Evolutionary conservation across 2,888 invertebrate species (phyloP), one percentile per base, ranked within the genome.

Genomic region (Spatulosminthurus flaviceps): DNA sequence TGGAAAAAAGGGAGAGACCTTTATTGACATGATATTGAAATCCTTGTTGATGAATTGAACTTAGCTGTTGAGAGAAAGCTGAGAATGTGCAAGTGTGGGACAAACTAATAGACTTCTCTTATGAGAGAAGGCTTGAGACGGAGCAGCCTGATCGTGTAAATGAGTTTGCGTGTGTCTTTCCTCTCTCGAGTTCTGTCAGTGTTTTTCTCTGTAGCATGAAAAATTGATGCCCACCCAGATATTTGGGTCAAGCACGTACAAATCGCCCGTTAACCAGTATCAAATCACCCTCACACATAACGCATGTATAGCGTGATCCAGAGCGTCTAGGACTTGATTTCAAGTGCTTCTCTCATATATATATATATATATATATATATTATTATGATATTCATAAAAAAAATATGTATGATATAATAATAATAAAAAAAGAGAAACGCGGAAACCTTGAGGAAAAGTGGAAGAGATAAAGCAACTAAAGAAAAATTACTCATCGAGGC

Each of bases 161-260:
- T 78, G 72, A 60, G 60, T 29, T 51, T 60, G 61, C 60, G 64
- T 51, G 67, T 78, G 43, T 73, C 73, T 43, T 19, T 22, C 24
- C 64, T 64, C 60, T 60, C 60, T 60, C 60, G 7, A 13, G 26
- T 24, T 64, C 64, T 64, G 24, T 64, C 26, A 26, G n/a, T 22
- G 24, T 64, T 26, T 64, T 26, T 64, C 64, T 64, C 7, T 60
- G 16, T 5, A 64, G 26, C 70, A 72, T 72, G 75, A 79, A 76
- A 71, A 64, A 61, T 71, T 66, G 72, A 71, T 71, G 70, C 76
- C 71, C 81, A 80, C 69, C 66, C 81, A 78, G 79, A 78, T 81
- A 83, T 83, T 83, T 81, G 82, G 83, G 83, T 82, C 82, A 83
- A 82, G 81, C 81, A 80, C 80, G 81, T 83, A 83, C 82, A 83